phyloP scores from a whole-genome alignment of 2,888 invertebrate species.

The Xanthorhoe spadicearia region DNA sequence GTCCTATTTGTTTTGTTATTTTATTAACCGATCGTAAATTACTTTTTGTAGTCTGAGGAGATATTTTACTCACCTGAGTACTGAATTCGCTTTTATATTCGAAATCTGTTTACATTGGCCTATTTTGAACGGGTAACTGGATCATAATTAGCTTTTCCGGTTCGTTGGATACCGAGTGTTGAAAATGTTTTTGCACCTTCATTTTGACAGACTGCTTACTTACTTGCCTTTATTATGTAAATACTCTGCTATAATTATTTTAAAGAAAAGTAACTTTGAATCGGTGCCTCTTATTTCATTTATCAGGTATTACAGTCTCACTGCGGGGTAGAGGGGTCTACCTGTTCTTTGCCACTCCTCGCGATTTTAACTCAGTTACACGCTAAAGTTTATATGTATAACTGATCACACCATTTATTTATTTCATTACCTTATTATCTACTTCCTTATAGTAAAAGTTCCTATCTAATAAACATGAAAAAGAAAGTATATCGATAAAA shows the following conservation, averaged over 20 bases:
- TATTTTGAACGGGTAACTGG: constrained; percentile 16
- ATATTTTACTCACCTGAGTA: constrained; percentile 27
- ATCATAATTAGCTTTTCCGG: constrained; percentile 14
- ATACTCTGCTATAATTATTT: not conserved
- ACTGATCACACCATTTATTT: no score
- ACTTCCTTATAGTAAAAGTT: no score
- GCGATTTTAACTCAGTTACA: no score
- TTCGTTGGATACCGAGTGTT: constrained; percentile 6
- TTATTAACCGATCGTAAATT: constrained; percentile 36
- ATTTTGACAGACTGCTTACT: not conserved
- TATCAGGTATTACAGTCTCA: no score
- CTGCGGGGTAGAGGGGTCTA: no score
- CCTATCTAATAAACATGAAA: not conserved
- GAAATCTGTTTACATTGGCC: constrained; percentile 8
- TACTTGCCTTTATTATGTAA: not conserved
- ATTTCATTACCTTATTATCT: no score
- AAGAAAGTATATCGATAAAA: constrained; percentile 36
- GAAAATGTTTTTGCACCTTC: constrained; percentile 1
- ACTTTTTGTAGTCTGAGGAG: constrained; percentile 32
- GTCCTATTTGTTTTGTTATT: constrained; percentile 39
- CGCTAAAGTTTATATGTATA: no score
- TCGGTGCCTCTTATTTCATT: not conserved
- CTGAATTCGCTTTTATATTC: constrained; percentile 23
- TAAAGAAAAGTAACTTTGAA: not conserved
- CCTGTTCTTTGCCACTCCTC: no score